These are phyloP conservation scores for Origma solitaria DNA, from an alignment of 2,113 vertebrate genomes.

Conservation along the genomic window DNA sequence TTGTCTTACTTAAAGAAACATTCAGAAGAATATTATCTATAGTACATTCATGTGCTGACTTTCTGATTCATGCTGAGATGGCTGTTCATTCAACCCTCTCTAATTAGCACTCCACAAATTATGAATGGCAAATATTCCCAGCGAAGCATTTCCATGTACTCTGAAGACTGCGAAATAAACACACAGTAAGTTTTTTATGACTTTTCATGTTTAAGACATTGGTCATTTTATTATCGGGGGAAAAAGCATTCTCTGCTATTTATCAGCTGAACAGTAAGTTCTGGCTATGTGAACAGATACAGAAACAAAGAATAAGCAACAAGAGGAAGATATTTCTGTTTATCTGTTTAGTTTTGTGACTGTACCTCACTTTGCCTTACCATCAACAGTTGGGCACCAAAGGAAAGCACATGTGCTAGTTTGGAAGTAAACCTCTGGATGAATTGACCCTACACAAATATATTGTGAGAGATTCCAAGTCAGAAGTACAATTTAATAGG, in stretches of 20 bases:
- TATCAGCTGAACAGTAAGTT: background rate
- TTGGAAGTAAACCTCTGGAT: no score
- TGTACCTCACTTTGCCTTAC: background rate
- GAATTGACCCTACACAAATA: no score
- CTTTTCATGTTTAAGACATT: background rate
- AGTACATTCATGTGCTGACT: background rate
- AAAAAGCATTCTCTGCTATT: background rate
- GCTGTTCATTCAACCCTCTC: conserved; percentile 14
- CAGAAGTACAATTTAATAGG: no score
- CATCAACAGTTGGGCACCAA: background rate
- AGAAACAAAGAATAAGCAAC: background rate
- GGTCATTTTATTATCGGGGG: background rate
- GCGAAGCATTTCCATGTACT: background rate
- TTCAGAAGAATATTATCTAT: background rate
- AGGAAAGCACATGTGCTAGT: background rate
- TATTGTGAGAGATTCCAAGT: no score
- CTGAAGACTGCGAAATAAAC: background rate
- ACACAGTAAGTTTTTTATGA: background rate
- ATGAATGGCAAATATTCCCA: conserved; percentile 17
- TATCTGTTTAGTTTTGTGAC: background rate
- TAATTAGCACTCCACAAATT: conserved; percentile 12
- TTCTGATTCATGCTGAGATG: conserved; percentile 28
- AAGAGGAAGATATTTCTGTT: background rate
- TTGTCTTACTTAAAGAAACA: background rate
- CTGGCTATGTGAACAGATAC: background rate